Evolutionary conservation across 2,113 vertebrate genomes (phyloP).

Genomic region (Thamnophis sirtalis): DNA sequence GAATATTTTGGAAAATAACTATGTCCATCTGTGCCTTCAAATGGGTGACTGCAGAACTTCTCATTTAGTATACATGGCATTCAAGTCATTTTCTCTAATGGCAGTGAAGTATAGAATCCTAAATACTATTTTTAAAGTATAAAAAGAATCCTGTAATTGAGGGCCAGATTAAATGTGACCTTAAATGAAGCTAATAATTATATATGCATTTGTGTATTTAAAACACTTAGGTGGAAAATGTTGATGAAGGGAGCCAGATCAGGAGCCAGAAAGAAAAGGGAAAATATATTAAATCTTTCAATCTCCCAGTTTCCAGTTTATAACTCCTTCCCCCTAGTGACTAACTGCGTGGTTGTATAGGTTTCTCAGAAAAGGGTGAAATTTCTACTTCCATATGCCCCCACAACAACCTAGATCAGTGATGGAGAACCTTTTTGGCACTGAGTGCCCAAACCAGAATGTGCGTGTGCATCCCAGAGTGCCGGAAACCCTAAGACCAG

Average conservation of each 20-base stretch:
- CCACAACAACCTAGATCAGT: background rate
- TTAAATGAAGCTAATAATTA: too few species aligned
- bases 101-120: background rate
- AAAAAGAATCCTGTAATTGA: background rate
- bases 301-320: background rate
- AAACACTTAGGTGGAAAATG: background rate
- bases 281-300: background rate
- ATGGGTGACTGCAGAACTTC: background rate
- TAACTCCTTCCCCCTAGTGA: background rate
- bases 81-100: background rate
- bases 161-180: background rate
- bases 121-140: background rate
- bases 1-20: background rate
- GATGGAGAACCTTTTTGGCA: too few species aligned
- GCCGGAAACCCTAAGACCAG: too few species aligned
- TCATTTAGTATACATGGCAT: background rate
- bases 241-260: background rate
- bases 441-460: too few species aligned
- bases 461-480: too few species aligned
- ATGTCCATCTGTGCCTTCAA: background rate
- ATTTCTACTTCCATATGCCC: background rate
- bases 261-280: background rate
- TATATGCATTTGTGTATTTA: background rate
- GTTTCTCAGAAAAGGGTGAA: background rate
- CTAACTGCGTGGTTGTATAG: background rate